Percentiles rank a stretch among this genome's conserved stretches.
phyloP scores from a whole-genome alignment of 2,888 invertebrate genomes.

The Cheilosia urbana region DNA sequence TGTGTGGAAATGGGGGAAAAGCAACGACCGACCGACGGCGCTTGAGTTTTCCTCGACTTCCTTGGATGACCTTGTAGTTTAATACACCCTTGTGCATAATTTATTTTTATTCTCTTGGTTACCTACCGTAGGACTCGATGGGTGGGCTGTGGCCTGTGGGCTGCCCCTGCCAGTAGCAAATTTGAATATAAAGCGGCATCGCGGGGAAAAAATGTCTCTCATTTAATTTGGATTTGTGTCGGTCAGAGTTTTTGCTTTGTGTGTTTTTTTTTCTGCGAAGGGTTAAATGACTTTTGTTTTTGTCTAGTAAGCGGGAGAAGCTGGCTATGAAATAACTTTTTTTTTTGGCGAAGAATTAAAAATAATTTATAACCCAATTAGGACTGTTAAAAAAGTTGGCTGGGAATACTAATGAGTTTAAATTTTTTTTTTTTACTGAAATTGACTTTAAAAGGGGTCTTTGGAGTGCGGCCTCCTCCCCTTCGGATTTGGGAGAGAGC shows the following conservation, averaged over 20 bases:
- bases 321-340: not conserved
- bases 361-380: constrained; percentile 31
- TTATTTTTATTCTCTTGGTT: constrained; percentile 52
- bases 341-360: not conserved
- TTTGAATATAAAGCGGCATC: constrained; percentile 53
- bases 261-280: not conserved
- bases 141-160: constrained; percentile 8
- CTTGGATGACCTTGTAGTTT: constrained; percentile 67
- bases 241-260: constrained; percentile 1
- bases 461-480: too few relatives aligned
- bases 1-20: constrained; percentile 2
- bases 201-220: constrained; percentile 54
- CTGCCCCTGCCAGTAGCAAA: not conserved
- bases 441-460: too few relatives aligned
- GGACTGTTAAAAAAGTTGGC: constrained; percentile 1
- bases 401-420: not conserved
- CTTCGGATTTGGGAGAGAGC: too few relatives aligned
- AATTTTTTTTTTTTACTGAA: not conserved
- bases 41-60: constrained; percentile 31
- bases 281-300: constrained; percentile 1
- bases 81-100: constrained; percentile 62
- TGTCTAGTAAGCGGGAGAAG: not conserved
- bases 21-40: not conserved
- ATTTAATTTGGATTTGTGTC: constrained; percentile 64
- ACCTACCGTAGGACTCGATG: constrained; percentile 1